Conservation (phyloP, 2,797 vertebrate species). For the Cyprinodon diabolis region DNA sequence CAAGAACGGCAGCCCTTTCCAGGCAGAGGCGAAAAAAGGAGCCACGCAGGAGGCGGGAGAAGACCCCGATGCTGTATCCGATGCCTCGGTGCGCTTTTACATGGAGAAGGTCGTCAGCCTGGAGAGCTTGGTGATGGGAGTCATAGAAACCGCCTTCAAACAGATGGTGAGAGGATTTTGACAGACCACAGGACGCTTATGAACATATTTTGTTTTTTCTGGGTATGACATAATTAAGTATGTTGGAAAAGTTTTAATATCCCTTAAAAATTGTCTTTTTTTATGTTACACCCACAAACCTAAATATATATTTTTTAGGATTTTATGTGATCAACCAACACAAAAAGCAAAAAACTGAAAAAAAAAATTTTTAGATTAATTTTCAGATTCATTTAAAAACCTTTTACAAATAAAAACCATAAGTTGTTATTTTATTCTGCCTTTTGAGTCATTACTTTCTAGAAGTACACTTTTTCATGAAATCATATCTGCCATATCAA, state of each 20-base stretch:
- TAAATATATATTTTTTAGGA: neutral
- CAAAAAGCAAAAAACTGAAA: neutral
- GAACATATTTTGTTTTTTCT: conserved; percentile 10
- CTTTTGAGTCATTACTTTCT: neutral
- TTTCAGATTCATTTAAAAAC: neutral
- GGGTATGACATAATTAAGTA: neutral
- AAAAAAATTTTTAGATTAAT: neutral
- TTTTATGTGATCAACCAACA: neutral
- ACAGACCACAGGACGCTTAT: neutral
- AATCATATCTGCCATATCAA: neutral
- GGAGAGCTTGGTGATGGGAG: conserved; percentile 93
- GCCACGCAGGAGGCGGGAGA: conserved; percentile 71
- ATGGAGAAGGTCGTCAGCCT: conserved; percentile 93
- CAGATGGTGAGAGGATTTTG: conserved; percentile 87
- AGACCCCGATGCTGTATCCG: conserved; percentile 69
- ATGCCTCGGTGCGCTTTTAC: conserved; percentile 85
- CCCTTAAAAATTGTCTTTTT: neutral
- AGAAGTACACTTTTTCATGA: neutral
- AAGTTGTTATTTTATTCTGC: neutral
- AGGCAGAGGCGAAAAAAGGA: conserved; percentile 70
- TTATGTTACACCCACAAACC: neutral
- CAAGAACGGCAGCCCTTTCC: conserved; percentile 63
- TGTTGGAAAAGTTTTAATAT: neutral
- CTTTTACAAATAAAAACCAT: neutral
- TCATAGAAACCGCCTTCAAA: conserved; percentile 95